A percentile compares a stretch with the other conserved stretches of the same genome.
phyloP scores from a whole-genome alignment of 1,140 invertebrate species.

The Dendrolimus punctatus region DNA sequence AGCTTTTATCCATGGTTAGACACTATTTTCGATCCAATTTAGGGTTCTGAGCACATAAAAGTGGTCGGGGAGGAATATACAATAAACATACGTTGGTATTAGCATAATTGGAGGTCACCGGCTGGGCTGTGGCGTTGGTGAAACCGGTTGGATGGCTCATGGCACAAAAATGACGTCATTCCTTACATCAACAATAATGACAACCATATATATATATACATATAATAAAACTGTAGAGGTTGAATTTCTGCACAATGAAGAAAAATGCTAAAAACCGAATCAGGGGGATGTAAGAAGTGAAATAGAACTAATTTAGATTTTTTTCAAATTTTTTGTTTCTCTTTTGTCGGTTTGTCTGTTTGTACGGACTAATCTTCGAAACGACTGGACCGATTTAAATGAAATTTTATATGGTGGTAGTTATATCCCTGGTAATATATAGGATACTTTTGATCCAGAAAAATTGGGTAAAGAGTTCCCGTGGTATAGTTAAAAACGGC shows the following conservation, averaged over 20 bases:
- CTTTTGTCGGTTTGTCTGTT: too few species aligned
- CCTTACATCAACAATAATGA: slow-evolving; percentile 44
- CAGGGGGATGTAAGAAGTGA: too few species aligned
- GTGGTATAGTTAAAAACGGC: too few species aligned
- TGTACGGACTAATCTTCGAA: too few species aligned
- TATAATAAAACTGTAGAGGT: slow-evolving; percentile 4
- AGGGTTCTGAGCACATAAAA: slow-evolving; percentile 20
- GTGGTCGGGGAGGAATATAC: slow-evolving; percentile 25
- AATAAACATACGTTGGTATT: slow-evolving; percentile 32
- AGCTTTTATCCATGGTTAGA: background rate
- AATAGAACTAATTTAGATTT: too few species aligned
- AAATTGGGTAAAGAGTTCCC: too few species aligned
- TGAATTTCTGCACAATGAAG: slow-evolving; percentile 1
- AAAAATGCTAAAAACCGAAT: too few species aligned
- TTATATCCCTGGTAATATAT: too few species aligned
- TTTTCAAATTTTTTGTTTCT: too few species aligned
- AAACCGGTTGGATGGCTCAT: slow-evolving; percentile 48
- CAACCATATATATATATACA: slow-evolving; percentile 14
- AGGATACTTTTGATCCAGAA: too few species aligned
- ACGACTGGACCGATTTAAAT: too few species aligned
- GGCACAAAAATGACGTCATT: slow-evolving; percentile 48
- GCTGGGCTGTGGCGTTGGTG: slow-evolving; percentile 17
- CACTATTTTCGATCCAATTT: slow-evolving; percentile 4
- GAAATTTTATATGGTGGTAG: too few species aligned
- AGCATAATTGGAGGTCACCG: slow-evolving; percentile 63